These are phyloP conservation scores for Ginglymostoma cirratum DNA, from an alignment of 2,113 vertebrate genomes.

Conservation along the genomic window DNA sequence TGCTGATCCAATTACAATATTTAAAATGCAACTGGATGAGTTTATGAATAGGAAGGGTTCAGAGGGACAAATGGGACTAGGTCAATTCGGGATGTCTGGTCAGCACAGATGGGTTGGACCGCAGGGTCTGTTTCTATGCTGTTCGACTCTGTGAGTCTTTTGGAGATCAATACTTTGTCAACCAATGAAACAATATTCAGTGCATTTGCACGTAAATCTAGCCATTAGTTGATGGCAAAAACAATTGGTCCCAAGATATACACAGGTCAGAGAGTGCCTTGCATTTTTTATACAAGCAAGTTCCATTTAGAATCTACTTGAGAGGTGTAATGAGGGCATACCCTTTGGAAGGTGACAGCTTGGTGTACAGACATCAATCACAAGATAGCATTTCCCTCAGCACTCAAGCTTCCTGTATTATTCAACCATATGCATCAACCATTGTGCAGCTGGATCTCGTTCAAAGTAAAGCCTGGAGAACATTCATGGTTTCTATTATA, in stretches of 20 bases:
- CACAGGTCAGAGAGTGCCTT: neutral
- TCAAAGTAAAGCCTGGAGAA: neutral
- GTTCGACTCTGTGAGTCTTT: neutral
- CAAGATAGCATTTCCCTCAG: neutral
- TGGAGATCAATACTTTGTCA: neutral
- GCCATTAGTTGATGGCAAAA: neutral
- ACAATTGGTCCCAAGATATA: neutral
- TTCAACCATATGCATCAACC: neutral
- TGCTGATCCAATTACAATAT: too few species aligned
- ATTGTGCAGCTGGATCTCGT: neutral
- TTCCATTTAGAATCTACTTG: conserved; percentile 1
- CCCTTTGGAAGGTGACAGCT: neutral
- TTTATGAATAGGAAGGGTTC: too few species aligned
- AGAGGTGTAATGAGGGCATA: neutral
- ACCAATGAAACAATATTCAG: neutral
- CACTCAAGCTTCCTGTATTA: neutral
- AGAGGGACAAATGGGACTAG: too few species aligned
- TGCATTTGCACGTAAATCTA: neutral
- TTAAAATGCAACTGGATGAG: too few species aligned
- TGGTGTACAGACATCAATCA: neutral
- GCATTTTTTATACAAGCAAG: neutral
- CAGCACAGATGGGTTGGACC: too few species aligned
- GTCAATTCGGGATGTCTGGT: too few species aligned
- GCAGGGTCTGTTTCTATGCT: too few species aligned
- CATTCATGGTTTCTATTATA: neutral